Conservation (phyloP, 2,113 vertebrate species). For the Alligator sinensis region DNA sequence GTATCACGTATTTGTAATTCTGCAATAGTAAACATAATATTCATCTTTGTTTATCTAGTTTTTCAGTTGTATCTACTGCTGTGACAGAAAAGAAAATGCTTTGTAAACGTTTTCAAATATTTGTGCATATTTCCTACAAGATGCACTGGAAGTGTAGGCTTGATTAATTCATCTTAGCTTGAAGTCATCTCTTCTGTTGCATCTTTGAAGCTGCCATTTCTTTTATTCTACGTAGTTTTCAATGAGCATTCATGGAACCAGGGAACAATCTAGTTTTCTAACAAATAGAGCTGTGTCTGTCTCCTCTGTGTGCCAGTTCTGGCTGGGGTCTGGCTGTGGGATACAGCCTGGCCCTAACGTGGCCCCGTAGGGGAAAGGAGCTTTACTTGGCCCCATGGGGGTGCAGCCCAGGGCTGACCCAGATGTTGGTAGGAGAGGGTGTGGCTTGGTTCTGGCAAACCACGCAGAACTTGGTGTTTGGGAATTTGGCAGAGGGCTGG, state of each 20-base stretch:
- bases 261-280: background rate
- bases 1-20: background rate
- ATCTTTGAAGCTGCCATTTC: background rate
- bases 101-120: background rate
- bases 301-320: too few relatives aligned
- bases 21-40: background rate
- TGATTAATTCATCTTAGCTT: background rate
- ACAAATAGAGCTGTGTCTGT: background rate
- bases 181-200: background rate
- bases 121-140: background rate
- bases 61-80: background rate
- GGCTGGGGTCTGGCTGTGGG: too few relatives aligned
- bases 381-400: too few relatives aligned
- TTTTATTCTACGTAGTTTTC: conserved; percentile 12
- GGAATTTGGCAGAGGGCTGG: too few relatives aligned
- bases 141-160: background rate
- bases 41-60: background rate
- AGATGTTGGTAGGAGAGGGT: too few relatives aligned
- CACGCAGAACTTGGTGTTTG: too few relatives aligned
- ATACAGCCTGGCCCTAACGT: too few relatives aligned
- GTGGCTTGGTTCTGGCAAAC: too few relatives aligned
- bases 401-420: too few relatives aligned
- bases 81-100: background rate
- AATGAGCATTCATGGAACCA: background rate
- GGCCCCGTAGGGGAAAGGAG: too few relatives aligned